Conservation (phyloP, 2,888 invertebrate species). For the Lithophane semibrunnea region DNA sequence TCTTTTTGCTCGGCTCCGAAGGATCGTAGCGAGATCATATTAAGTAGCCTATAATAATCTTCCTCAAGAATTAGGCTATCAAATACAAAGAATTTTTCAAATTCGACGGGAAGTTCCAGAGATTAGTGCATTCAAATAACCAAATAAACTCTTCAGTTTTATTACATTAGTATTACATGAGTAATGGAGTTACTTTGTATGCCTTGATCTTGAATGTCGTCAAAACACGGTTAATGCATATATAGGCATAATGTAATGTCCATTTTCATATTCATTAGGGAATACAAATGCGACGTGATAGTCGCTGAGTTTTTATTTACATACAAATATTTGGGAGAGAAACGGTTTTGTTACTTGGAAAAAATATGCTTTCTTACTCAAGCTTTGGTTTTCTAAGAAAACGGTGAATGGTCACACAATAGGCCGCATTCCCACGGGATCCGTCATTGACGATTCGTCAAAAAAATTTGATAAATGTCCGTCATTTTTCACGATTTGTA, state of each 20-base stretch:
- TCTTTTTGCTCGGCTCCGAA: not conserved
- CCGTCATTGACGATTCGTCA: too few relatives aligned
- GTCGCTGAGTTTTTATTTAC: conserved; percentile 9
- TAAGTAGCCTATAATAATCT: too few relatives aligned
- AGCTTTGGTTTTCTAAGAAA: too few relatives aligned
- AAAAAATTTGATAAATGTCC: too few relatives aligned
- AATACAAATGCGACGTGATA: conserved; percentile 42
- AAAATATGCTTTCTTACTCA: not conserved
- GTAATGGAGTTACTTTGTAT: conserved; percentile 30
- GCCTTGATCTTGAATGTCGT: conserved; percentile 35
- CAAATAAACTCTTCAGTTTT: not conserved
- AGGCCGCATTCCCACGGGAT: too few relatives aligned
- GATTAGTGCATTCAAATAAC: too few relatives aligned
- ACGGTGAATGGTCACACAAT: too few relatives aligned
- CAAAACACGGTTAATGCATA: conserved; percentile 20
- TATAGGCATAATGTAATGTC: conserved; percentile 39
- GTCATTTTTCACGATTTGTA: too few relatives aligned
- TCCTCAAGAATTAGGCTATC: too few relatives aligned
- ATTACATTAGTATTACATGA: not conserved
- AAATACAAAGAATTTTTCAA: too few relatives aligned
- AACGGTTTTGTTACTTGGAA: not conserved
- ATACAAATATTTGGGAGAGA: conserved; percentile 2
- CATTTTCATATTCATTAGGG: conserved; percentile 51
- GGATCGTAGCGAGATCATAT: too few relatives aligned
- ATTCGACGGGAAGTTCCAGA: too few relatives aligned